phyloP scores from a whole-genome alignment of 1,140 invertebrate genomes.

The Carposina sasakii region DNA sequence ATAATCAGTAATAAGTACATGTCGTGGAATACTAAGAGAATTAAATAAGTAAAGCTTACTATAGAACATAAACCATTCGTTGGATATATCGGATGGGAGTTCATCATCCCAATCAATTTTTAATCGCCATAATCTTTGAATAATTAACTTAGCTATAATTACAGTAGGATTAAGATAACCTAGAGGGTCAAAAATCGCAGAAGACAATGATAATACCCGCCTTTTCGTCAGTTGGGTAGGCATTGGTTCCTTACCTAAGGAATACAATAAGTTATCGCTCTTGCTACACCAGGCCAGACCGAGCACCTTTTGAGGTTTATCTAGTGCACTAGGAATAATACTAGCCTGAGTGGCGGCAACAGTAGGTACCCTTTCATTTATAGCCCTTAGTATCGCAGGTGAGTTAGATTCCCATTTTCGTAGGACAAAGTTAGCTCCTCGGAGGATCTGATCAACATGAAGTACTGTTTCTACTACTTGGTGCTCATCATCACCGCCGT shows the following conservation, averaged over 20 bases:
- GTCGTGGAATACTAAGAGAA: not conserved
- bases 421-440: not conserved
- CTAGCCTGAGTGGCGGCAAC: too few species aligned
- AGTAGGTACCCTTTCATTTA: too few species aligned
- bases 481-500: not conserved
- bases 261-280: not conserved
- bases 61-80: not conserved
- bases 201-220: not conserved
- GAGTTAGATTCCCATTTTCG: slow-evolving; percentile 12
- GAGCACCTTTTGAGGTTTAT: not conserved
- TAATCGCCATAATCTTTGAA: not conserved
- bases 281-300: not conserved
- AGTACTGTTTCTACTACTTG: not conserved
- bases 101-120: not conserved
- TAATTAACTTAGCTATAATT: not conserved
- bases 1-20: not conserved
- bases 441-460: slow-evolving; percentile 1
- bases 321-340: not conserved
- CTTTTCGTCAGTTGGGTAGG: not conserved
- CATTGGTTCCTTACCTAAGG: not conserved
- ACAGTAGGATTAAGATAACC: not conserved
- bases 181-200: not conserved
- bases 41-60: not conserved
- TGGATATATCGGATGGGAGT: not conserved
- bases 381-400: too few species aligned